Evolutionary conservation across 2,888 invertebrate species (phyloP).

Genomic region (Agrotis segetum): DNA sequence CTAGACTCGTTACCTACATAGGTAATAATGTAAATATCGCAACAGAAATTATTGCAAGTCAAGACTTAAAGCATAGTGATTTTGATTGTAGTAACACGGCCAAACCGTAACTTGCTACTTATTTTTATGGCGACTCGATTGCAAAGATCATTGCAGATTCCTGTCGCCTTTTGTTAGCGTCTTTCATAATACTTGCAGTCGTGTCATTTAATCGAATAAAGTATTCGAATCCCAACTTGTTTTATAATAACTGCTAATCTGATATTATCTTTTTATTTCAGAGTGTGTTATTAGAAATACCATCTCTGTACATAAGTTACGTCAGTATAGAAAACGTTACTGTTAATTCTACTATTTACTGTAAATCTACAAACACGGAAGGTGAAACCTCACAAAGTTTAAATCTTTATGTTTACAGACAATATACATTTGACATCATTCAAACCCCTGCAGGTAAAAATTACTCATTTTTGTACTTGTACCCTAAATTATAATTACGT

Average conservation of each 20-base stretch:
- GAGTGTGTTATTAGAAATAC: conserved; percentile 76
- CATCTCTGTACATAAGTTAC: conserved; percentile 78
- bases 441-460: conserved; percentile 76
- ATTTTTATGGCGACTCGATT: neutral
- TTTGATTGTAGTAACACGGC: neutral
- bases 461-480: neutral
- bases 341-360: conserved; percentile 75
- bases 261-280: conserved; percentile 53
- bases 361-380: conserved; percentile 74
- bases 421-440: conserved; percentile 77
- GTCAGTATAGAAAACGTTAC: conserved; percentile 71
- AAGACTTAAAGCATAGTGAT: neutral
- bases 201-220: neutral
- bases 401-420: conserved; percentile 76
- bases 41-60: neutral
- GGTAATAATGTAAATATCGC: no score
- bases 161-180: neutral
- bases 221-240: neutral
- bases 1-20: no score
- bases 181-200: neutral
- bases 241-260: neutral
- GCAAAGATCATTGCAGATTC: neutral
- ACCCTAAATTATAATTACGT: no score
- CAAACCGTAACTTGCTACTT: neutral
- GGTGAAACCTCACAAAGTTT: conserved; percentile 66